Evolutionary conservation across 2,797 vertebrate species (phyloP), one percentile per base, ranked within the genome.

Genomic region (Carduelis carduelis): DNA sequence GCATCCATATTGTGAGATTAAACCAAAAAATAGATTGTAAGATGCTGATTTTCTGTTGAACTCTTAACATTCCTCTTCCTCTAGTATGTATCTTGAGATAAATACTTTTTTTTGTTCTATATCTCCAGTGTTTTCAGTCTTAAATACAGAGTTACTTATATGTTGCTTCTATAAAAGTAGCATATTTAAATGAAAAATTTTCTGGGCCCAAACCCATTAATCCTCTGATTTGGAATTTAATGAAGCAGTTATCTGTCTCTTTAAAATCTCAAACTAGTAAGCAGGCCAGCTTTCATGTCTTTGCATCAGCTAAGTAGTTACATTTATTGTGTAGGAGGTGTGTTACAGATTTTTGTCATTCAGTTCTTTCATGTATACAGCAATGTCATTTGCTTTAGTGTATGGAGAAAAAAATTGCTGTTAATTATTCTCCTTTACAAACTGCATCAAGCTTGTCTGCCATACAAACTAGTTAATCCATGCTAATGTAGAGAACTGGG

Each of bases 301-400:
- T 64, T 68, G 35, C 80, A 32, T 95, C 65, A 92, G 59, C 94
- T 95, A 81, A 90, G 41, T 86, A 44, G 74, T 69, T 93, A 66
- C 66, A 70, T 70, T 69, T 84, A 32, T 34, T 57, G 66, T 11
- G 59, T 96, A 79, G 91, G 95, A 90, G 37, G 34, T 65, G 15
- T 79, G 59, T 88, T 93, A 69, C 49, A 56, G 94, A 66, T 74
- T 84, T 94, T 91, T 91, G 83, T 95, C 89, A 91, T 94, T 94
- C 79, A 91, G 0, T 69, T 91, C 72, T 95, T 95, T 93, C 52
- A 49, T 50, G 39, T 53, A 30, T 70, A 52, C 53, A 91, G 37
- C 55, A 59, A 18, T 76, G 55, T 86, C 39, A 88, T 85, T 92
- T 95, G 56, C 65, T 89, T 83, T n/a, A 61, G 57, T 21, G 41